Conservation (phyloP, 1,140 invertebrate species). For the Drosophila tropicalis region DNA sequence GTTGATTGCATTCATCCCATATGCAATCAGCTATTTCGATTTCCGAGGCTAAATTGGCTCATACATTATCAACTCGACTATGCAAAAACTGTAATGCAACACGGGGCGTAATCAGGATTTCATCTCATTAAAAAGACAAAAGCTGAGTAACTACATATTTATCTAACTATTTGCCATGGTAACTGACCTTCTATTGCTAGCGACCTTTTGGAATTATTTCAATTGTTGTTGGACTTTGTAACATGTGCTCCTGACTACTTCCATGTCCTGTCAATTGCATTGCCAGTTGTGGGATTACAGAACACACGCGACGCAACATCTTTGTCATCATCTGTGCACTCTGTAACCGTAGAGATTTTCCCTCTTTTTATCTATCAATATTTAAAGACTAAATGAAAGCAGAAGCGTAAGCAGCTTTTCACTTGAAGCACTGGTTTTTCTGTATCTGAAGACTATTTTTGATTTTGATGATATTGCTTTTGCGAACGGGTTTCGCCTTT, state of each 20-base stretch:
- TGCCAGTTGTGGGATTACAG: slow-evolving; percentile 27
- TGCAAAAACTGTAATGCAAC: too few relatives aligned
- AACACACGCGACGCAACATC: background rate
- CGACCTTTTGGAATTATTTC: background rate
- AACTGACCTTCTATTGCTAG: background rate
- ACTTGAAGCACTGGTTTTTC: slow-evolving; percentile 27
- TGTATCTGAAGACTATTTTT: slow-evolving; percentile 10
- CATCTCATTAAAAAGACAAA: background rate
- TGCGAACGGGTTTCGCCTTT: slow-evolving; percentile 49
- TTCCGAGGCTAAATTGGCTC: background rate
- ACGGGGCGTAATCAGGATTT: background rate
- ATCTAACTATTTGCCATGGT: background rate
- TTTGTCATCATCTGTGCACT: background rate
- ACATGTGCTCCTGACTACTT: background rate
- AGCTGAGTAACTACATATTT: background rate
- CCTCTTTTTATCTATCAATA: slow-evolving; percentile 43
- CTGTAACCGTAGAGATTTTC: slow-evolving; percentile 15
- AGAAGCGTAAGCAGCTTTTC: slow-evolving; percentile 41
- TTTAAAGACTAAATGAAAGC: slow-evolving; percentile 22
- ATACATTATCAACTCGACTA: background rate
- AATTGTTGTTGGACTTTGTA: background rate
- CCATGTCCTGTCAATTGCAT: slow-evolving; percentile 12
- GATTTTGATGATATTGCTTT: slow-evolving; percentile 18
- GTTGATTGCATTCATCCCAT: background rate
- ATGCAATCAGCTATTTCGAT: background rate